phyloP scores from a whole-genome alignment of 1,140 invertebrate genomes.

The Macrobrachium nipponense region DNA sequence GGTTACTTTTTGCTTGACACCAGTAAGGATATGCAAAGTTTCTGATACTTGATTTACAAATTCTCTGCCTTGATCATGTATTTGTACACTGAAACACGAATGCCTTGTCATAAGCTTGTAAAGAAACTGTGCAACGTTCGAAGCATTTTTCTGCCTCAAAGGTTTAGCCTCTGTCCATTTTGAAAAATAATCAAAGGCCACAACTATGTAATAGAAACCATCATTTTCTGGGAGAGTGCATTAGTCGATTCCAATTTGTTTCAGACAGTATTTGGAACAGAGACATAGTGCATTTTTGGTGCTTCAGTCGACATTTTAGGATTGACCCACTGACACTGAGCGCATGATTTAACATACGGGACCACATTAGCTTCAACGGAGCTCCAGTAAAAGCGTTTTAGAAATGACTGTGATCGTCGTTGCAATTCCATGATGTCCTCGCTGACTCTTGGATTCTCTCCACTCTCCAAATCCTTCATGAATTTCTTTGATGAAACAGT shows the following conservation, averaged over 20 bases:
- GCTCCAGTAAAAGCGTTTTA: not conserved
- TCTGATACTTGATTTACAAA: slow-evolving; percentile 44
- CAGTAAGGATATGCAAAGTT: slow-evolving; percentile 35
- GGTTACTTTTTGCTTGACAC: slow-evolving; percentile 25
- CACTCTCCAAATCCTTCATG: not conserved
- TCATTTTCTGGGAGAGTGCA: slow-evolving; percentile 46
- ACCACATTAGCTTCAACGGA: slow-evolving; percentile 35
- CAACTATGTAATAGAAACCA: slow-evolving; percentile 23
- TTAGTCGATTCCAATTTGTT: slow-evolving; percentile 33
- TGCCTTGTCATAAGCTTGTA: slow-evolving; percentile 34
- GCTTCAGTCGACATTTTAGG: slow-evolving; percentile 12
- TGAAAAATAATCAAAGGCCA: slow-evolving; percentile 37
- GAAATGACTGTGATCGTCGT: slow-evolving; percentile 8
- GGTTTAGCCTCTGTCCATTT: slow-evolving; percentile 42
- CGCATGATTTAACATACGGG: slow-evolving; percentile 15
- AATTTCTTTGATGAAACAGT: slow-evolving; percentile 20
- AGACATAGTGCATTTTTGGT: slow-evolving; percentile 21
- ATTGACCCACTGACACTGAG: not conserved
- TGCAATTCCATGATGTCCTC: slow-evolving; percentile 22
- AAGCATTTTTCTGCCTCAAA: slow-evolving; percentile 36
- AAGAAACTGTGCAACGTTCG: slow-evolving; percentile 32
- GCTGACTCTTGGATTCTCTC: not conserved
- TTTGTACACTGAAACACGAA: slow-evolving; percentile 32
- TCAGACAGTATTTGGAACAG: slow-evolving; percentile 38
- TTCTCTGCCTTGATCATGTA: slow-evolving; percentile 32